A percentile compares a stretch with the other conserved stretches of the same genome.
These are phyloP conservation scores for Dasyornis broadbenti DNA, from an alignment of 2,113 vertebrate genomes.

Conservation along the genomic window DNA sequence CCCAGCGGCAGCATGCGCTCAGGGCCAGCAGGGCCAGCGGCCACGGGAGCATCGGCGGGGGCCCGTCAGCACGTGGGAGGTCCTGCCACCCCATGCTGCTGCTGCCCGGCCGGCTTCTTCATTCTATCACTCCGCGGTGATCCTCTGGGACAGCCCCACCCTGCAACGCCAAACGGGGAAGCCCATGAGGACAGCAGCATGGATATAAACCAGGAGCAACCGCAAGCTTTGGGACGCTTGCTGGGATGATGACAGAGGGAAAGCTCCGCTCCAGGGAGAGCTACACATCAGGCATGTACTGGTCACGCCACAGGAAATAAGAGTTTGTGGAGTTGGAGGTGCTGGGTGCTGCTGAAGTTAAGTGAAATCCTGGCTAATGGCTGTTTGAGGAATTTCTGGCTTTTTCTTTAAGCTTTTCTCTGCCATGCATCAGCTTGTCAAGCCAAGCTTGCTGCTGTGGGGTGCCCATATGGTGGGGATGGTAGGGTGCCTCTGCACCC, in stretches of 20 bases:
- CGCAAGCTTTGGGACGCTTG: background rate
- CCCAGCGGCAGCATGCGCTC: conserved; percentile 74
- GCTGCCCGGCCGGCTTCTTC: conserved; percentile 70
- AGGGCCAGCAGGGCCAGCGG: conserved; percentile 66
- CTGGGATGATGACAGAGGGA: background rate
- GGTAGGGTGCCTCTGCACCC: background rate
- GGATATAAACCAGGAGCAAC: background rate
- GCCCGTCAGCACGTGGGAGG: conserved; percentile 72
- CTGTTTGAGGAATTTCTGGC: background rate
- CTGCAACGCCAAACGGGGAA: background rate
- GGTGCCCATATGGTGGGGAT: fast-evolving
- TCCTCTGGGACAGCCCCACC: conserved; percentile 52
- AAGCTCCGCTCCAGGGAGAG: background rate
- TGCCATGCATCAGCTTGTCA: background rate
- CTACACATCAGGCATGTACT: fast-evolving
- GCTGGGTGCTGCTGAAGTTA: background rate
- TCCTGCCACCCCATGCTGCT: conserved; percentile 86
- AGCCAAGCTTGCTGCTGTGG: background rate
- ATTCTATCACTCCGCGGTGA: conserved; percentile 68
- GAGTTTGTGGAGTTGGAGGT: background rate
- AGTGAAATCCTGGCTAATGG: background rate
- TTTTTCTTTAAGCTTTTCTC: background rate
- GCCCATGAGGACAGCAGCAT: fast-evolving
- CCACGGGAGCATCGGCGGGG: conserved; percentile 75
- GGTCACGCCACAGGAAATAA: fast-evolving